Percentiles rank a stretch among this genome's conserved stretches.
These are phyloP conservation scores for Peromyscus nudipes DNA, from an alignment of 2,797 vertebrate species.

Conservation along the genomic window DNA sequence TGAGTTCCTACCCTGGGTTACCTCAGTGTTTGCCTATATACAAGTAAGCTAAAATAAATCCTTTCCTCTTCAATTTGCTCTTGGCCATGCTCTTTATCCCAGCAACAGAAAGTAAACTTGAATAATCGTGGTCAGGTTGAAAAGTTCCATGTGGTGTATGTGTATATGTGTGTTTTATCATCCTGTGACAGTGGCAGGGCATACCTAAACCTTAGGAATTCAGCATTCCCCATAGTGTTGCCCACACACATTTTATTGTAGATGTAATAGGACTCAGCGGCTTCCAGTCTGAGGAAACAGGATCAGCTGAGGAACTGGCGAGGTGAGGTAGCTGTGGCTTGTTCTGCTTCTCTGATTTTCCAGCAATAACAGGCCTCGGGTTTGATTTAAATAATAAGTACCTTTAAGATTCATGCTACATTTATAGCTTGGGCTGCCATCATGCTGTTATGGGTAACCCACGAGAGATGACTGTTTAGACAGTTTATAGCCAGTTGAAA, in stretches of 20 bases:
- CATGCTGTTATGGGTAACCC: not conserved
- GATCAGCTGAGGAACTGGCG: too few relatives aligned
- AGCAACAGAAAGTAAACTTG: not conserved
- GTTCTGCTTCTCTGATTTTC: too few relatives aligned
- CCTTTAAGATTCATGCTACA: too few relatives aligned
- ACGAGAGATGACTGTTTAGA: not conserved
- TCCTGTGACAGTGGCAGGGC: not conserved
- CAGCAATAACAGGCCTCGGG: too few relatives aligned
- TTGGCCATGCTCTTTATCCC: not conserved
- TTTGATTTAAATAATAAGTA: too few relatives aligned
- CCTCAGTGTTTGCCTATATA: not conserved
- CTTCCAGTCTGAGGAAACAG: too few relatives aligned
- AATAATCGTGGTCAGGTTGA: too few relatives aligned
- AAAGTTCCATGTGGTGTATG: not conserved
- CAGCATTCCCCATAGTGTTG: not conserved
- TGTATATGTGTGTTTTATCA: not conserved
- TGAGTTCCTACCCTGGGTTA: too few relatives aligned
- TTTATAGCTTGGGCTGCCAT: too few relatives aligned
- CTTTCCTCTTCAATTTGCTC: not conserved
- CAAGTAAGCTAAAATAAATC: too few relatives aligned
- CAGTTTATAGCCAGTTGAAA: not conserved
- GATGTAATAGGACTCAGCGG: too few relatives aligned
- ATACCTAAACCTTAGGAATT: not conserved
- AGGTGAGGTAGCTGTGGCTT: too few relatives aligned
- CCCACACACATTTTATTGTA: accelerated